Evolutionary conservation across 2,888 invertebrate genomes (phyloP).

Genomic region (Hypomecis atomaria): DNA sequence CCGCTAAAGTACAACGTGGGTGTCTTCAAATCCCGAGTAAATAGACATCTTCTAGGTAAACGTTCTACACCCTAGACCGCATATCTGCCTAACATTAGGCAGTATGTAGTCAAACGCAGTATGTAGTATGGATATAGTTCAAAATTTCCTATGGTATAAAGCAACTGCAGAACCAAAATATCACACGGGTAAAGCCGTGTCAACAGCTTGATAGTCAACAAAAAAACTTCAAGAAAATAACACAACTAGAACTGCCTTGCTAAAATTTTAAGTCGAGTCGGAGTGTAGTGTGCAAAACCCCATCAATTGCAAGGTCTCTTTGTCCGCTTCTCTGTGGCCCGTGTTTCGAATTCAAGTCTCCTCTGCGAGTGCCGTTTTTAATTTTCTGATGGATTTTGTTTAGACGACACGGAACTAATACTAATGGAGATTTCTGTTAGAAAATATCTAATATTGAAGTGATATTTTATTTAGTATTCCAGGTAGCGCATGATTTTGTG

Average conservation of each 20-base stretch:
- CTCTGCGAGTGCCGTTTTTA: constrained; percentile 20
- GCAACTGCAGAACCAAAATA: too few relatives aligned
- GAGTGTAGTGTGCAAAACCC: background rate
- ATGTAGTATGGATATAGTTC: too few relatives aligned
- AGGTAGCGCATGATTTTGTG: background rate
- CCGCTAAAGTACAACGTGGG: too few relatives aligned
- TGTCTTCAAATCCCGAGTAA: too few relatives aligned
- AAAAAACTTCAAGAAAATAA: background rate
- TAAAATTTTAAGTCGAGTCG: background rate
- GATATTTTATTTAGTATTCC: background rate
- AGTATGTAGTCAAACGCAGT: too few relatives aligned
- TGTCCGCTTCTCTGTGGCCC: constrained; percentile 6
- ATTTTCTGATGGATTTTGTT: constrained; percentile 25
- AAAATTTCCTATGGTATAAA: too few relatives aligned
- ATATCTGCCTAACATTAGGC: too few relatives aligned
- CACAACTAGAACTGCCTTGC: too few relatives aligned
- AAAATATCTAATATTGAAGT: background rate
- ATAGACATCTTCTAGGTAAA: too few relatives aligned
- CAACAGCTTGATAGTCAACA: background rate
- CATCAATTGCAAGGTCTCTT: constrained; percentile 15
- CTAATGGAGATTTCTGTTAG: constrained; percentile 4
- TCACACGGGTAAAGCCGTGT: too few relatives aligned
- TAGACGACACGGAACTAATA: constrained; percentile 17
- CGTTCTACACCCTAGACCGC: too few relatives aligned
- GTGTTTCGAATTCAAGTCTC: constrained; percentile 18